Percentiles rank a stretch among this genome's conserved stretches.
Conservation (phyloP, 2,888 invertebrate species). For the Erebia epiphron region DNA sequence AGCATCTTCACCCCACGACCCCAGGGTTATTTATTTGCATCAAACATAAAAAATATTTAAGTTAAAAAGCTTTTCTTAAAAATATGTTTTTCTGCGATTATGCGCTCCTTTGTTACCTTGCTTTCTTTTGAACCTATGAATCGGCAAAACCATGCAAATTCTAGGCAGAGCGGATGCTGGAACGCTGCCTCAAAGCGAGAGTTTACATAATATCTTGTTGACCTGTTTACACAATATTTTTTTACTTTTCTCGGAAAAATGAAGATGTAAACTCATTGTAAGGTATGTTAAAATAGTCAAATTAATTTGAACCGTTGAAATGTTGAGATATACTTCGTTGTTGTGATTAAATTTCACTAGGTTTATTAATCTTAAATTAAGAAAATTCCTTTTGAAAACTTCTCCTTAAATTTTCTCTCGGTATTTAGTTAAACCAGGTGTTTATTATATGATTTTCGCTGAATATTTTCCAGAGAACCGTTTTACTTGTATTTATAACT, state of each 20-base stretch:
- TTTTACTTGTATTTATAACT: no score
- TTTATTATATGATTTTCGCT: no score
- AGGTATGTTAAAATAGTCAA: constrained; percentile 12
- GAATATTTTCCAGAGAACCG: no score
- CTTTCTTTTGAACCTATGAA: constrained; percentile 10
- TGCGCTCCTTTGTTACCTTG: not conserved
- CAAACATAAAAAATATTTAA: not conserved
- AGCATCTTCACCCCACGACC: no score
- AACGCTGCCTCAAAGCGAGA: constrained; percentile 22
- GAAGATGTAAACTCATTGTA: not conserved
- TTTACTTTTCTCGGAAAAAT: constrained; percentile 25
- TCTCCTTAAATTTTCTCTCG: not conserved
- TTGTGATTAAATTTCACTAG: not conserved
- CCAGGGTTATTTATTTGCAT: no score
- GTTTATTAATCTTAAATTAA: not conserved
- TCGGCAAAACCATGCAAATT: constrained; percentile 30
- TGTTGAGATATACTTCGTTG: constrained; percentile 1
- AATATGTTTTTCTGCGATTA: not conserved
- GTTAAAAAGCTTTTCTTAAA: not conserved
- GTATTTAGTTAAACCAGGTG: not conserved
- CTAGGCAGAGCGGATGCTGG: constrained; percentile 11
- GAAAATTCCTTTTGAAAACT: not conserved
- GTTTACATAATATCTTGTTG: constrained; percentile 37
- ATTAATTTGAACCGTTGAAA: constrained; percentile 16
- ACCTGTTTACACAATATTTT: constrained; percentile 35